A percentile compares a stretch with the other conserved stretches of the same genome.
These are phyloP conservation scores for Karalla daura DNA, from an alignment of 2,797 vertebrate species.

Conservation along the genomic window DNA sequence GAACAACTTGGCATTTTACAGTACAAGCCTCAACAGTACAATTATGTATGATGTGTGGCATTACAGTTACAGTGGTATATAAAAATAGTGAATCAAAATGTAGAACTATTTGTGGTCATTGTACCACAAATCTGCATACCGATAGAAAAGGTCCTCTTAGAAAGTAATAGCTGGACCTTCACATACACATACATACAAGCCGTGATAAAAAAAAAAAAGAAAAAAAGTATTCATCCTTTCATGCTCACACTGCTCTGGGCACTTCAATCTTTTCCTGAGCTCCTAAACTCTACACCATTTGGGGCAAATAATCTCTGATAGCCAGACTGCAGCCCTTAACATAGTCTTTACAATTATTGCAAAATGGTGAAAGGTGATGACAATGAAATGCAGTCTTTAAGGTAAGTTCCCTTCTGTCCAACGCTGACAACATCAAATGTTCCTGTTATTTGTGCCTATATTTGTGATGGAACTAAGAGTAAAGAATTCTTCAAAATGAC, in stretches of 20 bases:
- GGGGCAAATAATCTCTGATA: slow-evolving; percentile 80
- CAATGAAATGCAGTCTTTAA: slow-evolving; percentile 73
- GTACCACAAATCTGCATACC: slow-evolving; percentile 60
- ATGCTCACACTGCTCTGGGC: slow-evolving; percentile 74
- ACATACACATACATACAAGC: slow-evolving; percentile 76
- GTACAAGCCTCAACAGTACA: slow-evolving; percentile 71
- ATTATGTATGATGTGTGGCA: slow-evolving; percentile 52
- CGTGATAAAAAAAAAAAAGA: slow-evolving; percentile 72
- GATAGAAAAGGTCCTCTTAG: slow-evolving; percentile 77
- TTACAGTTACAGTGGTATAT: slow-evolving; percentile 76
- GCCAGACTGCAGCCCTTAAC: slow-evolving; percentile 81
- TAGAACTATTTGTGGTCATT: slow-evolving; percentile 61
- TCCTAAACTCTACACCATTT: slow-evolving; percentile 74
- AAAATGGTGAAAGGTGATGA: slow-evolving; percentile 75
- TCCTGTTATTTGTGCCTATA: slow-evolving; percentile 16
- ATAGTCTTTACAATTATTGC: slow-evolving; percentile 77
- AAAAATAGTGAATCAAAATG: slow-evolving; percentile 76
- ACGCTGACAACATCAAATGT: slow-evolving; percentile 59
- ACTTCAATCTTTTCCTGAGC: slow-evolving; percentile 85
- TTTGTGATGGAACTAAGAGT: slow-evolving; percentile 22
- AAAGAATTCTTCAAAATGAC: slow-evolving; percentile 50
- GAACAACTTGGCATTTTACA: slow-evolving; percentile 68
- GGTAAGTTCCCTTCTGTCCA: slow-evolving; percentile 50
- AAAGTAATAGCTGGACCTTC: slow-evolving; percentile 75
- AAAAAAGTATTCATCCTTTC: slow-evolving; percentile 62